Evolutionary conservation across 2,797 vertebrate genomes (phyloP).

Genomic region (Pelochelys cantorii): DNA sequence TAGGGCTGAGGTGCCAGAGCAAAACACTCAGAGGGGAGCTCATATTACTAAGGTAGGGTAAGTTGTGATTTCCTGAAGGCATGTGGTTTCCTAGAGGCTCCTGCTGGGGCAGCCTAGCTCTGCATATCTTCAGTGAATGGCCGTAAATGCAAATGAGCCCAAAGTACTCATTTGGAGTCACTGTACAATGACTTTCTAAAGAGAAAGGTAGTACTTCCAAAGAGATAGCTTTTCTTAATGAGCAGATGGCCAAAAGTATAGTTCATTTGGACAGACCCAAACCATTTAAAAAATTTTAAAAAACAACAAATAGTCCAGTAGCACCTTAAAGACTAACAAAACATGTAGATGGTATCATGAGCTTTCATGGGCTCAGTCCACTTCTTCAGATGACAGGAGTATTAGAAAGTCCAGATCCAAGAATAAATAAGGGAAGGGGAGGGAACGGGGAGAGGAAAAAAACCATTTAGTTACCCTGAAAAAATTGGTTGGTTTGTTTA

Average conservation of each 20-base stretch:
- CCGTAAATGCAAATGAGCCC: neutral
- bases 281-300: neutral
- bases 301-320: too few relatives aligned
- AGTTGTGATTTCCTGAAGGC: neutral
- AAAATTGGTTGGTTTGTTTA: neutral
- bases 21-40: neutral
- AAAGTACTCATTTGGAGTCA: neutral
- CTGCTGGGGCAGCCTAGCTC: neutral
- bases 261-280: slow-evolving; percentile 34
- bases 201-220: neutral
- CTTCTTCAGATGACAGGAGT: too few relatives aligned
- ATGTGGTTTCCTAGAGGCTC: neutral
- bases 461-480: neutral
- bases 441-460: too few relatives aligned
- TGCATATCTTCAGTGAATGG: slow-evolving; percentile 20
- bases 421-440: too few relatives aligned
- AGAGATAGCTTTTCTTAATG: neutral
- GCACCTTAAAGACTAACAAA: too few relatives aligned
- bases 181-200: neutral
- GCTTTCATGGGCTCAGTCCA: too few relatives aligned
- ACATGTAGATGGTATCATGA: too few relatives aligned
- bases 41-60: neutral
- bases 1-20: neutral
- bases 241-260: neutral
- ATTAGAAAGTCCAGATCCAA: too few relatives aligned